Evolutionary conservation across 2,888 invertebrate genomes (phyloP).

Genomic region (Eulithis prunata): DNA sequence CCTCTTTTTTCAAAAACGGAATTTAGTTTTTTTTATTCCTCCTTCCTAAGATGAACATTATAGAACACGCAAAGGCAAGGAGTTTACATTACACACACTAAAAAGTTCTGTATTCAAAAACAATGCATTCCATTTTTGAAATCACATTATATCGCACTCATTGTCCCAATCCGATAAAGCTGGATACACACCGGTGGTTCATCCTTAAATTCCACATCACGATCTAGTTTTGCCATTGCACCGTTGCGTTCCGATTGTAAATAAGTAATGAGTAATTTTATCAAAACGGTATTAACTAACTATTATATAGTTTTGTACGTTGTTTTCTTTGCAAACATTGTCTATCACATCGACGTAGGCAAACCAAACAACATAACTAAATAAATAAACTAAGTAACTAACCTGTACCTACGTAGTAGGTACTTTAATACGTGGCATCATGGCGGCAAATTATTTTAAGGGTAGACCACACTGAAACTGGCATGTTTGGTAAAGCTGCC

Average conservation of each 20-base stretch:
- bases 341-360: constrained; percentile 32
- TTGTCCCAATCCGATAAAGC: background rate
- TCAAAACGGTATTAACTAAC: constrained; percentile 28
- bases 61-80: too few relatives aligned
- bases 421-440: too few relatives aligned
- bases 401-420: too few relatives aligned
- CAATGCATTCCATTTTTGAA: background rate
- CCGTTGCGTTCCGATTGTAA: constrained; percentile 24
- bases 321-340: constrained; percentile 47
- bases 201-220: constrained; percentile 40
- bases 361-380: constrained; percentile 33
- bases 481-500: too few relatives aligned
- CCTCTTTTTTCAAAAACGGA: background rate
- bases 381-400: constrained; percentile 17
- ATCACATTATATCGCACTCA: background rate
- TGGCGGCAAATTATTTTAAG: too few relatives aligned
- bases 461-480: too few relatives aligned
- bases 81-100: too few relatives aligned
- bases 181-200: constrained; percentile 41
- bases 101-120: background rate
- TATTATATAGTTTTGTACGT: constrained; percentile 37
- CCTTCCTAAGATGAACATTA: too few relatives aligned
- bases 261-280: constrained; percentile 37
- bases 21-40: background rate
- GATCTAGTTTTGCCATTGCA: constrained; percentile 38